Evolutionary conservation across 2,888 invertebrate species (phyloP).

Genomic region (Parnassius smintheus): DNA sequence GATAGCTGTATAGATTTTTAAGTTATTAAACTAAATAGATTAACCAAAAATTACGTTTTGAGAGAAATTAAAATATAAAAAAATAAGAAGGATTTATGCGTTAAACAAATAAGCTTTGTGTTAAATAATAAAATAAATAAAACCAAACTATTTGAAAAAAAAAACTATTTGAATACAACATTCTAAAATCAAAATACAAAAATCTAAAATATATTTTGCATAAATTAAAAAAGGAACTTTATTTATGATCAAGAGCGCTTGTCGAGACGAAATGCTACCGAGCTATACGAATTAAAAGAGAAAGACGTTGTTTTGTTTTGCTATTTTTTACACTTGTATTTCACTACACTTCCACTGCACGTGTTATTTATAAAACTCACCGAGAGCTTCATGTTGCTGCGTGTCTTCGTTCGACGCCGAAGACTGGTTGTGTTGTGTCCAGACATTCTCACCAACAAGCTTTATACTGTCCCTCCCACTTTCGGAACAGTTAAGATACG

Average conservation of each 20-base stretch:
- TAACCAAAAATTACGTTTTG: too few relatives aligned
- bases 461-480: conserved; percentile 77
- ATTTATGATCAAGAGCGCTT: neutral
- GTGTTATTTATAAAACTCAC: conserved; percentile 59
- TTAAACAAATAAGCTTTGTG: too few relatives aligned
- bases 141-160: too few relatives aligned
- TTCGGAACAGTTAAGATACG: conserved; percentile 32
- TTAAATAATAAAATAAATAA: too few relatives aligned
- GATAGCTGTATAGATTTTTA: too few relatives aligned
- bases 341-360: conserved; percentile 35
- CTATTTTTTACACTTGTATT: conserved; percentile 13
- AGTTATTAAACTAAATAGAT: too few relatives aligned
- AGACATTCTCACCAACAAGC: conserved; percentile 45
- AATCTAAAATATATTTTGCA: too few relatives aligned
- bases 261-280: neutral
- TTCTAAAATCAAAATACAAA: too few relatives aligned
- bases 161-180: too few relatives aligned
- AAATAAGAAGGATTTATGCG: too few relatives aligned
- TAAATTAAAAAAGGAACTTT: neutral
- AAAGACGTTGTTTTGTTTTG: neutral
- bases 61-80: too few relatives aligned
- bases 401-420: conserved; percentile 72
- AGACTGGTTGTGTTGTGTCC: conserved; percentile 79
- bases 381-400: conserved; percentile 77
- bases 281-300: neutral